Percentiles rank a stretch among this genome's conserved stretches.
phyloP scores from a whole-genome alignment of 1,140 invertebrate species.

The Tyrophagus putrescentiae region DNA sequence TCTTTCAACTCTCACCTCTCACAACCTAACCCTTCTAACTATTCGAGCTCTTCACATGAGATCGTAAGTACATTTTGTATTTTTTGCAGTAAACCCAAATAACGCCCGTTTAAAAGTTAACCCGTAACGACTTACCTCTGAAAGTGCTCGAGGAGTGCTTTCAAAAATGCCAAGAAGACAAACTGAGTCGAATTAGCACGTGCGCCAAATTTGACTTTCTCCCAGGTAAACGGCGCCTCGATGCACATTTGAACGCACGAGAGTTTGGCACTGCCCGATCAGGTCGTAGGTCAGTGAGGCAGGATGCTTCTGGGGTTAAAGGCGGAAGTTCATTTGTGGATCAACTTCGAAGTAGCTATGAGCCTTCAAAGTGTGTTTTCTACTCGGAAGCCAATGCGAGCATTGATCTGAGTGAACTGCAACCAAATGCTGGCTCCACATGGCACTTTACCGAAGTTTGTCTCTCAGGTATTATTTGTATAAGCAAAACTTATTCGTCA shows the following conservation, averaged over 20 bases:
- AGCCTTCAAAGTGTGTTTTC: slow-evolving; percentile 73
- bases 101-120: slow-evolving; percentile 38
- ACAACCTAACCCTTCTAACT: slow-evolving; percentile 41
- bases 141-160: slow-evolving; percentile 65
- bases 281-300: background rate
- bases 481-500: background rate
- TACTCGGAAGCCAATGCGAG: slow-evolving; percentile 44
- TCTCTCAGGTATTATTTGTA: slow-evolving; percentile 52
- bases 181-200: slow-evolving; percentile 53
- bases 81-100: background rate
- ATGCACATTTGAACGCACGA: background rate
- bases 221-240: slow-evolving; percentile 55
- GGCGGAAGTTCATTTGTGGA: background rate
- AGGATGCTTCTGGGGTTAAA: background rate
- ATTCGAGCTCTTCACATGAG: slow-evolving; percentile 39
- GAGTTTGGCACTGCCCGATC: slow-evolving; percentile 1
- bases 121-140: slow-evolving; percentile 63
- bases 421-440: slow-evolving; percentile 40
- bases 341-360: slow-evolving; percentile 39
- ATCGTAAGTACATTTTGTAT: slow-evolving; percentile 44
- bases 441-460: slow-evolving; percentile 77
- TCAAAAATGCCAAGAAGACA: slow-evolving; percentile 63
- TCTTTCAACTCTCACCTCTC: too few relatives aligned
- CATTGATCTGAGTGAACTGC: background rate
- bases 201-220: slow-evolving; percentile 79